Conservation (phyloP, 2,888 invertebrate species). For the Drosophila austrosaltans region DNA sequence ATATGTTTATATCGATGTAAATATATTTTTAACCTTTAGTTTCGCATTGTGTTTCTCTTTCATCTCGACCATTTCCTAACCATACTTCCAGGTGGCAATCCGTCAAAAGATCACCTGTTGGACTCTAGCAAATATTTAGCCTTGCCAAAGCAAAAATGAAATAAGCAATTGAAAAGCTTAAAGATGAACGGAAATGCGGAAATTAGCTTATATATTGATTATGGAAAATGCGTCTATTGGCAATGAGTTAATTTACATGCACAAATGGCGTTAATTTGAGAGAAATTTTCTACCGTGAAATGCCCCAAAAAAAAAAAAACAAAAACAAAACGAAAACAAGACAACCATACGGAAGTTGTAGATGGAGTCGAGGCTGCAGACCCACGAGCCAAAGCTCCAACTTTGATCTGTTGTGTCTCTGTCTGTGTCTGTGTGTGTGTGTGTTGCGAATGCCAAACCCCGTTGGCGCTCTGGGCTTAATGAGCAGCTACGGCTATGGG, state of each 20-base stretch:
- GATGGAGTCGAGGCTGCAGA: constrained; percentile 8
- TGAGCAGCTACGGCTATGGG: constrained; percentile 61
- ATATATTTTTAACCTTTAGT: background rate
- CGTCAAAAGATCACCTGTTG: constrained; percentile 41
- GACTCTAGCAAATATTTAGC: constrained; percentile 19
- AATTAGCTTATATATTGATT: constrained; percentile 31
- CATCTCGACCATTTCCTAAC: background rate
- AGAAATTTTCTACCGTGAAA: constrained; percentile 57
- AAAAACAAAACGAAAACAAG: background rate
- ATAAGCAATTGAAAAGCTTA: constrained; percentile 28
- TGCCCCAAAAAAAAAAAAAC: constrained; percentile 51
- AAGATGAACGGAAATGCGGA: constrained; percentile 50
- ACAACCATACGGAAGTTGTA: constrained; percentile 57
- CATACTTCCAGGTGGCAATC: constrained; percentile 35
- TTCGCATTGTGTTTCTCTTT: background rate
- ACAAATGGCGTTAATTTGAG: constrained; percentile 71
- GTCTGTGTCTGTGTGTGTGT: constrained; percentile 25
- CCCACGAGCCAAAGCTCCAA: constrained; percentile 24
- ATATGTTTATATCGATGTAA: background rate
- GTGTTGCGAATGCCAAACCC: constrained; percentile 28
- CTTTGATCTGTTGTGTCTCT: constrained; percentile 41
- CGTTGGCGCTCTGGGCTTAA: constrained; percentile 46
- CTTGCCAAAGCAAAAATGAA: constrained; percentile 31
- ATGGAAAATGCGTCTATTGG: constrained; percentile 57
- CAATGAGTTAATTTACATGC: constrained; percentile 67